Conservation (phyloP, 2,113 vertebrate genomes). For the Piprites chloris region DNA sequence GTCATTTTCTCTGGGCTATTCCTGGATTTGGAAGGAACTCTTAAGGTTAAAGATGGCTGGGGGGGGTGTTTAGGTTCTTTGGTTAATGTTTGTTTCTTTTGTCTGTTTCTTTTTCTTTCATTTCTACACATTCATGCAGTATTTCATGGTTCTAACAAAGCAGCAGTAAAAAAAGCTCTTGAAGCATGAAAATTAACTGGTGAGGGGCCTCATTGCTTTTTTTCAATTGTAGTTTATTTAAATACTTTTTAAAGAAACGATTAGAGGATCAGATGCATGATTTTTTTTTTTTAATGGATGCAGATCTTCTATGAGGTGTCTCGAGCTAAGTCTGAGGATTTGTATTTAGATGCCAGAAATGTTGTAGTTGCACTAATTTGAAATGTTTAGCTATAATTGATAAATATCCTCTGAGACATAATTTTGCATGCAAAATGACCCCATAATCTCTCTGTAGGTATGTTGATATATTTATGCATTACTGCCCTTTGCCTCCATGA, state of each 20-base stretch:
- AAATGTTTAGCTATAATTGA: conserved; percentile 74
- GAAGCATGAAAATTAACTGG: conserved; percentile 88
- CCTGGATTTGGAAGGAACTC: conserved; percentile 72
- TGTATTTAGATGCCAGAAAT: conserved; percentile 76
- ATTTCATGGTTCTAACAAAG: conserved; percentile 88
- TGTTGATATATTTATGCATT: conserved; percentile 81
- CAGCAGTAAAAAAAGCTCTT: conserved; percentile 85
- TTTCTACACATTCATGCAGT: conserved; percentile 88
- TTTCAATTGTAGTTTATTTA: conserved; percentile 75
- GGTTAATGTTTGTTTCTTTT: conserved; percentile 89
- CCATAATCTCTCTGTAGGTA: conserved; percentile 78
- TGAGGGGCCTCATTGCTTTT: conserved; percentile 87
- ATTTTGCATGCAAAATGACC: conserved; percentile 83
- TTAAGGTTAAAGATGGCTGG: conserved; percentile 74
- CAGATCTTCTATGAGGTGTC: conserved; percentile 81
- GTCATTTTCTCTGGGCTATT: conserved; percentile 68
- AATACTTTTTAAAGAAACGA: conserved; percentile 66
- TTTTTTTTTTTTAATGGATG: conserved; percentile 79
- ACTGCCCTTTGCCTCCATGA: conserved; percentile 78
- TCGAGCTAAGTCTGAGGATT: conserved; percentile 76
- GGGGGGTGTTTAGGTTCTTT: conserved; percentile 77
- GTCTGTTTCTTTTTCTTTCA: conserved; percentile 87
- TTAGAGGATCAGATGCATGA: conserved; percentile 82
- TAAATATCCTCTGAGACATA: conserved; percentile 79
- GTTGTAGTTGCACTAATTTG: conserved; percentile 77